Conservation (phyloP, 2,113 vertebrate species). For the Stictonetta naevosa region DNA sequence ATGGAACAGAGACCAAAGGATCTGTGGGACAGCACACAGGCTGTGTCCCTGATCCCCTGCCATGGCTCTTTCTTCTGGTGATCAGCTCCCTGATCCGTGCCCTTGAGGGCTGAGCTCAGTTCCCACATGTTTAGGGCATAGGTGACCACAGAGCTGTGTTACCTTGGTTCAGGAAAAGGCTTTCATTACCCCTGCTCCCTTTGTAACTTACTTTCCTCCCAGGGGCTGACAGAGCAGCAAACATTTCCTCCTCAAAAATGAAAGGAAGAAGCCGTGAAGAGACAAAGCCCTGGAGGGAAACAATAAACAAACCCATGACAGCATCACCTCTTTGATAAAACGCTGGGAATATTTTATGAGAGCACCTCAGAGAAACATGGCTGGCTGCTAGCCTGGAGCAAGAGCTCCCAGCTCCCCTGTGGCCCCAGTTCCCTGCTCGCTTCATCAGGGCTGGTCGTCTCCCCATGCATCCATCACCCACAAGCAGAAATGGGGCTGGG, state of each 20-base stretch:
- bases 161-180: not conserved
- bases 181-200: not conserved
- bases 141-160: not conserved
- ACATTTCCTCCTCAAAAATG: constrained; percentile 45
- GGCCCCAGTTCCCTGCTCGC: not conserved
- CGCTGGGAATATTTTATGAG: not conserved
- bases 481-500: not conserved
- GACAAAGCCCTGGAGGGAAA: constrained; percentile 12
- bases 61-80: not conserved
- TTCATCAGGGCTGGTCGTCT: not conserved
- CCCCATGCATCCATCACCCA: not conserved
- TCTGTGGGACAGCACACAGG: rapidly evolving
- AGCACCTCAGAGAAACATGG: not conserved
- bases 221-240: constrained; percentile 3
- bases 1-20: not conserved
- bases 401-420: not conserved
- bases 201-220: constrained; percentile 37
- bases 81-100: not conserved
- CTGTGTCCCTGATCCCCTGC: not conserved
- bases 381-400: not conserved
- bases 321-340: constrained; percentile 37
- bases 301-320: constrained; percentile 43
- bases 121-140: constrained; percentile 36
- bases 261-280: constrained; percentile 30
- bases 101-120: not conserved